A percentile compares a stretch with the other conserved stretches of the same genome.
These are phyloP conservation scores for Otus sunia DNA, from an alignment of 2,113 vertebrate species.

Conservation along the genomic window DNA sequence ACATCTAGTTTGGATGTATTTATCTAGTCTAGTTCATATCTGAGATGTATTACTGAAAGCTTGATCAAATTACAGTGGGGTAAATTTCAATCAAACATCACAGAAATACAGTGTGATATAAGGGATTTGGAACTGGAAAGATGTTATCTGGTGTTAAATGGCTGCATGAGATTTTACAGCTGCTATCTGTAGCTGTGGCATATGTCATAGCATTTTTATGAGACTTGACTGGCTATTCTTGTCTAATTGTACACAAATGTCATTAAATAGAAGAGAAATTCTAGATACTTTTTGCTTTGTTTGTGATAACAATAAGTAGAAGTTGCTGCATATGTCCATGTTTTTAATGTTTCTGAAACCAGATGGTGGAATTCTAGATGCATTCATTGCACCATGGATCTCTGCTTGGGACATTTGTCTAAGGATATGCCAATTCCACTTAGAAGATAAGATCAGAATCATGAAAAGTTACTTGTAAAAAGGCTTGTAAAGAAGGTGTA, in stretches of 20 bases:
- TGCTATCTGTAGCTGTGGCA: background rate
- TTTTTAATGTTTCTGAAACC: background rate
- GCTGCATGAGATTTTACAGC: background rate
- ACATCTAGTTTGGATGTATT: background rate
- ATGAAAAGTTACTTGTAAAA: background rate
- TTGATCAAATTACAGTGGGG: background rate
- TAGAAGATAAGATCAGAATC: background rate
- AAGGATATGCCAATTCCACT: background rate
- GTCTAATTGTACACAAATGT: background rate
- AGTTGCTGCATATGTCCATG: background rate
- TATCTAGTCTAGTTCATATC: background rate
- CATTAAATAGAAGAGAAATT: background rate
- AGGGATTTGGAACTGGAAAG: background rate
- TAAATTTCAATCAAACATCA: background rate
- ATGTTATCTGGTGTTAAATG: background rate
- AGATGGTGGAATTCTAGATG: background rate
- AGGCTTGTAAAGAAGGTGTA: background rate
- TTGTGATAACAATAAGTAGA: background rate
- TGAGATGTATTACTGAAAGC: background rate
- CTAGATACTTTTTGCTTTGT: background rate
- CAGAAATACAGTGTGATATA: background rate
- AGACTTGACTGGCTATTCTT: background rate
- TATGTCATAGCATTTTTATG: background rate
- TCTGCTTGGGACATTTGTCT: background rate
- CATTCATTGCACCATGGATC: background rate